Percentiles rank a stretch among this genome's conserved stretches.
Conservation (phyloP, 2,797 vertebrate species). For the Pipistrellus nathusii region DNA sequence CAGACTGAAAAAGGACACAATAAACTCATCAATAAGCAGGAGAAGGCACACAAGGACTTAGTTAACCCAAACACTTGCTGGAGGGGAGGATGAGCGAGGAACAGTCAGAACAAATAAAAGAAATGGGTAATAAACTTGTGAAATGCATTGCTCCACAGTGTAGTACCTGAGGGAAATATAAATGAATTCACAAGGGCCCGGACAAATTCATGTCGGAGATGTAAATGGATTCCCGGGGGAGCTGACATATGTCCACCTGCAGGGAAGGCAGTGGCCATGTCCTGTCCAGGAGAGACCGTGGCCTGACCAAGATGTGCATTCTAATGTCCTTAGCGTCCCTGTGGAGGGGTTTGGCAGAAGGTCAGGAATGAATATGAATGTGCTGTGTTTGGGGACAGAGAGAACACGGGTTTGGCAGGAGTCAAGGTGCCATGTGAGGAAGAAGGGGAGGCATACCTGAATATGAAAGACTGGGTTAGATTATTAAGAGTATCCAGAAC, state of each 20-base stretch:
- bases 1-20: background rate
- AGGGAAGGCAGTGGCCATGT: background rate
- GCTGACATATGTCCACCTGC: slow-evolving; percentile 1
- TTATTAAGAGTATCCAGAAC: background rate
- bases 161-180: slow-evolving; percentile 53
- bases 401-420: background rate
- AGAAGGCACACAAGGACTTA: slow-evolving; percentile 50
- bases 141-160: slow-evolving; percentile 43
- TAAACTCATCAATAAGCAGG: slow-evolving; percentile 49
- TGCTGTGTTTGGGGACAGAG: background rate
- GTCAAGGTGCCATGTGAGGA: background rate
- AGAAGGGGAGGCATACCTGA: background rate
- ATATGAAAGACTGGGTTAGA: background rate
- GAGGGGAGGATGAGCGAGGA: slow-evolving; percentile 60
- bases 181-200: slow-evolving; percentile 54
- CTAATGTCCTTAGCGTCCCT: background rate
- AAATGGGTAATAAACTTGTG: slow-evolving; percentile 65
- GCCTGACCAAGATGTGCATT: background rate
- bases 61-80: background rate
- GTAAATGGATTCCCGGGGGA: slow-evolving; percentile 9
- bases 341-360: background rate
- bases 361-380: background rate
- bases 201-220: slow-evolving; percentile 46
- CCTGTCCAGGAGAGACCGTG: background rate
- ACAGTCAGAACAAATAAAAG: slow-evolving; percentile 67